A percentile compares a stretch with the other conserved stretches of the same genome.
These are phyloP conservation scores for Basileuterus tristriatus DNA, from an alignment of 2,797 vertebrate genomes.

Conservation along the genomic window DNA sequence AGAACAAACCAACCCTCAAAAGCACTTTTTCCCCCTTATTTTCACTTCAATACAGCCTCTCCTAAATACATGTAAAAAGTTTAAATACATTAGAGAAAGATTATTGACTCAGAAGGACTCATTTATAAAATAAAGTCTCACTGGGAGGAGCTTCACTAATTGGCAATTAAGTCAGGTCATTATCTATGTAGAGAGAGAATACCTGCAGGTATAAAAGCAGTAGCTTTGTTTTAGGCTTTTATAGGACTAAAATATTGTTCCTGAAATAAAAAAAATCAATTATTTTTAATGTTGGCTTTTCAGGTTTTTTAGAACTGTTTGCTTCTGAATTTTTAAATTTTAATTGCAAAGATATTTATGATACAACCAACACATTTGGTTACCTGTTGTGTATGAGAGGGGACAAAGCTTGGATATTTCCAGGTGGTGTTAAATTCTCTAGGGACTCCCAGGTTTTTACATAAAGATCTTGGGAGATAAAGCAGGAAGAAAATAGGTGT, in stretches of 20 bases:
- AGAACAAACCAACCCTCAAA: rapidly evolving
- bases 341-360: neutral
- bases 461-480: neutral
- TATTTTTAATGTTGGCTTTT: rapidly evolving
- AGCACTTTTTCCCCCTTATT: neutral
- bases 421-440: neutral
- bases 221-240: rapidly evolving
- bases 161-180: neutral
- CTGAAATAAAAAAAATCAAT: rapidly evolving
- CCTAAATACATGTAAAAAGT: rapidly evolving
- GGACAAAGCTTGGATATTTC: rapidly evolving
- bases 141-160: neutral
- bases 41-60: rapidly evolving
- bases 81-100: rapidly evolving
- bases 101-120: neutral
- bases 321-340: rapidly evolving
- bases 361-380: neutral
- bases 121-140: neutral
- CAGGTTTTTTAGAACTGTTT: neutral
- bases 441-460: neutral
- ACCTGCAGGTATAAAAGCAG: rapidly evolving
- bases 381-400: rapidly evolving
- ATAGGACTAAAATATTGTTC: rapidly evolving
- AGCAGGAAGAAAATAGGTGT: neutral
- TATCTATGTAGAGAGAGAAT: neutral